A percentile compares a stretch with the other conserved stretches of the same genome.
These are phyloP conservation scores for Catocala fraxini DNA, from an alignment of 2,888 invertebrate genomes.

Conservation along the genomic window DNA sequence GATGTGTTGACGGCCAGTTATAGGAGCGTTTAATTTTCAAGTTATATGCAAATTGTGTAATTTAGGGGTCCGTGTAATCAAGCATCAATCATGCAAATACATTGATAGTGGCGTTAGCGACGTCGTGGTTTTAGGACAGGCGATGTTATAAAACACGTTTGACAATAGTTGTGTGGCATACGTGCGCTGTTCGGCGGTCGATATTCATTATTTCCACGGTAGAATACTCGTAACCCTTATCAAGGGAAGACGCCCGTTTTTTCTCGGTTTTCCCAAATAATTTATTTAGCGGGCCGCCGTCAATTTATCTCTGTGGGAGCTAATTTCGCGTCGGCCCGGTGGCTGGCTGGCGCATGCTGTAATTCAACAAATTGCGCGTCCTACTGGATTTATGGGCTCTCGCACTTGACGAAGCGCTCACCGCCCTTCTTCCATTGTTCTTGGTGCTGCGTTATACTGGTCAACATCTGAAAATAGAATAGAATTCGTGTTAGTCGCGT, in stretches of 20 bases:
- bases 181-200: slow-evolving; percentile 62
- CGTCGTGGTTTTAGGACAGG: not conserved
- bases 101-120: not conserved
- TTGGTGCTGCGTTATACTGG: slow-evolving; percentile 70
- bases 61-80: slow-evolving; percentile 20
- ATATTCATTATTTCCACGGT: slow-evolving; percentile 82
- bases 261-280: slow-evolving; percentile 88
- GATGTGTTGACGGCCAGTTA: slow-evolving; percentile 34
- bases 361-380: slow-evolving; percentile 88
- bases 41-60: slow-evolving; percentile 19
- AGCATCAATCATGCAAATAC: too few species aligned
- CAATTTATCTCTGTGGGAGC: slow-evolving; percentile 87
- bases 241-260: slow-evolving; percentile 86
- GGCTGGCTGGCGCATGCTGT: slow-evolving; percentile 87
- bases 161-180: slow-evolving; percentile 38
- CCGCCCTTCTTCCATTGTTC: slow-evolving; percentile 83
- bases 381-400: slow-evolving; percentile 81
- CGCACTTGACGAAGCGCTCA: slow-evolving; percentile 83
- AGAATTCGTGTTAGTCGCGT: slow-evolving; percentile 50
- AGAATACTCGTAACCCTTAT: slow-evolving; percentile 83
- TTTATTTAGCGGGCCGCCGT: slow-evolving; percentile 86
- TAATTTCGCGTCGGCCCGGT: slow-evolving; percentile 87
- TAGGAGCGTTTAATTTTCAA: slow-evolving; percentile 26
- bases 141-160: slow-evolving; percentile 7
- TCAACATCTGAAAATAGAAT: slow-evolving; percentile 62